phyloP scores from a whole-genome alignment of 2,888 invertebrate genomes.

The Arge pagana region DNA sequence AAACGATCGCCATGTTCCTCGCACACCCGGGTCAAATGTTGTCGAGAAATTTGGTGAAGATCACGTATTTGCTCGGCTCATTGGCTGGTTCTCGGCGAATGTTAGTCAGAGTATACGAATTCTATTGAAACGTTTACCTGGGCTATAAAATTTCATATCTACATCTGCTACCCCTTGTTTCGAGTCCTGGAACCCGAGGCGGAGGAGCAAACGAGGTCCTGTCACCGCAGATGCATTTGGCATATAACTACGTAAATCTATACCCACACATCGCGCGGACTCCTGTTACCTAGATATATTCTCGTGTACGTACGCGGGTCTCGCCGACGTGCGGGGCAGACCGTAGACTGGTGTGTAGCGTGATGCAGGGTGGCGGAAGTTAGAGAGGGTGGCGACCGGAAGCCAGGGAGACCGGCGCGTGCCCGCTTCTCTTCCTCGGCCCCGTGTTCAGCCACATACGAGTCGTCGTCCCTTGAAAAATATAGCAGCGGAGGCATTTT shows the following conservation, averaged over 20 bases:
- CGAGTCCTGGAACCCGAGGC: slow-evolving; percentile 2
- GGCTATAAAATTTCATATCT: slow-evolving; percentile 21
- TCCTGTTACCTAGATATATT: neutral
- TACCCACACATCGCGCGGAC: neutral
- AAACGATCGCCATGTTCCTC: too few species aligned
- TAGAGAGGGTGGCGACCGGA: slow-evolving; percentile 54
- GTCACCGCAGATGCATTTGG: slow-evolving; percentile 19
- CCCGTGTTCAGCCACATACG: slow-evolving; percentile 14
- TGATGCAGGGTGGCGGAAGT: slow-evolving; percentile 52
- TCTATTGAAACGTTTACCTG: slow-evolving; percentile 9
- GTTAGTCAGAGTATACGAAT: neutral
- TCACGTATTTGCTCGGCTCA: too few species aligned
- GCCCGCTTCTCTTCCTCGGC: slow-evolving; percentile 34
- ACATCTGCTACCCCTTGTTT: slow-evolving; percentile 17
- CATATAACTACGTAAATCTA: slow-evolving; percentile 5
- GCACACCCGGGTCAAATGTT: too few species aligned
- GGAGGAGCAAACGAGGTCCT: slow-evolving; percentile 7
- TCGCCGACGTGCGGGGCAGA: neutral
- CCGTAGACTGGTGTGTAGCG: slow-evolving; percentile 27
- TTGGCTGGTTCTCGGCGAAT: too few species aligned
- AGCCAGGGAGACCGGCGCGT: slow-evolving; percentile 56
- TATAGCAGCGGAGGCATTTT: slow-evolving; percentile 43
- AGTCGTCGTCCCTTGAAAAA: slow-evolving; percentile 37
- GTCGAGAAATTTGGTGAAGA: too few species aligned
- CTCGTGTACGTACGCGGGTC: neutral